phyloP scores from a whole-genome alignment of 1,140 invertebrate species.

The Scaptodrosophila lebanonensis region DNA sequence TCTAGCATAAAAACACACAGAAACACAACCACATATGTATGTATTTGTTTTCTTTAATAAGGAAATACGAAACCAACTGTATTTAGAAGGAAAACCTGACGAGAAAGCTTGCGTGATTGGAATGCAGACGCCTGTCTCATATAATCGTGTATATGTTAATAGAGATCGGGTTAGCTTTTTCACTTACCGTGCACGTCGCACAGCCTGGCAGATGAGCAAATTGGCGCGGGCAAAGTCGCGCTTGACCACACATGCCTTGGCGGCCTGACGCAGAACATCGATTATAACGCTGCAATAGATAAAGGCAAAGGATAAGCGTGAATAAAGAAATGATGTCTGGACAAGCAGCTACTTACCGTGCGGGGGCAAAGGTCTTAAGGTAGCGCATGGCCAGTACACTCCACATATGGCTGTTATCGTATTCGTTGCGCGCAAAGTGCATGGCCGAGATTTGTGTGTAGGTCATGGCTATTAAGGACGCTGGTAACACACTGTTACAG shows the following conservation, averaged over 20 bases:
- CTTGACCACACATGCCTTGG: conserved; percentile 92
- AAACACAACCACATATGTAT: too few relatives aligned
- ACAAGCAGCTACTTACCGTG: conserved; percentile 79
- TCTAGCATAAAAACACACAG: neutral
- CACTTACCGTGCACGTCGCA: conserved; percentile 83
- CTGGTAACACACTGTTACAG: conserved; percentile 36
- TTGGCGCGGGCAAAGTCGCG: conserved; percentile 88
- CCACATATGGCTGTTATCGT: conserved; percentile 86
- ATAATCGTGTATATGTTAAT: neutral
- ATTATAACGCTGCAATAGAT: conserved; percentile 80
- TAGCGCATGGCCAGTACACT: conserved; percentile 84
- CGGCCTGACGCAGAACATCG: conserved; percentile 88
- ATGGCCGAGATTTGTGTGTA: conserved; percentile 89
- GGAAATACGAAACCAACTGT: too few relatives aligned
- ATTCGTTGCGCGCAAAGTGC: conserved; percentile 89
- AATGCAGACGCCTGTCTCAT: neutral
- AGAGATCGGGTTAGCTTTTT: neutral
- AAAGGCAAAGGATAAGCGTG: too few relatives aligned
- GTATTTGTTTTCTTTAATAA: too few relatives aligned
- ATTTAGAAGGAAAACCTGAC: too few relatives aligned
- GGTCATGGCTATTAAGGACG: conserved; percentile 81
- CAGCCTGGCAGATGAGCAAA: conserved; percentile 88
- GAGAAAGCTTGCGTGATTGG: too few relatives aligned
- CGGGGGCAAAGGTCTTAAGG: conserved; percentile 80
- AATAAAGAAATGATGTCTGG: too few relatives aligned